These are phyloP conservation scores for Numenius arquata DNA, from an alignment of 2,113 vertebrate species.

Conservation along the genomic window DNA sequence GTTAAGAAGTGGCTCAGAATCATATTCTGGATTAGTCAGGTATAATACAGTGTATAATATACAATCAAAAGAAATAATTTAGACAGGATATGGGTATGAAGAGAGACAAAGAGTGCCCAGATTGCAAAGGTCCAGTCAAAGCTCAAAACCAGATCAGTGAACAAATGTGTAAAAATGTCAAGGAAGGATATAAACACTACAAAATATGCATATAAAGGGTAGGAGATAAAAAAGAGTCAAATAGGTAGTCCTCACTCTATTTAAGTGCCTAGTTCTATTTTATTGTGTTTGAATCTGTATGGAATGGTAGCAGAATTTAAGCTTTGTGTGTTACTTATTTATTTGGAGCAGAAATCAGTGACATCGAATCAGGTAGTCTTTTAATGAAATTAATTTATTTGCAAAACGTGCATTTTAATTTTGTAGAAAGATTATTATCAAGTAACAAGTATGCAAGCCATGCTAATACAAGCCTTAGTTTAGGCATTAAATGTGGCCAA, in stretches of 20 bases:
- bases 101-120: neutral
- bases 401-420: neutral
- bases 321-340: neutral
- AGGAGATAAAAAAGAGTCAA: neutral
- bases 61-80: neutral
- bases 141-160: neutral
- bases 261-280: neutral
- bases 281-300: neutral
- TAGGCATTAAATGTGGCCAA: neutral
- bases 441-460: neutral
- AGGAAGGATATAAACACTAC: neutral
- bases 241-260: neutral
- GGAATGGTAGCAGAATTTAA: neutral
- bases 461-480: neutral
- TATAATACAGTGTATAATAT: neutral
- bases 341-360: neutral
- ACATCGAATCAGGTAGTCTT: neutral
- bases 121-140: neutral
- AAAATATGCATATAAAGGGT: neutral
- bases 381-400: neutral
- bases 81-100: neutral
- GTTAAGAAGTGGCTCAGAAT: neutral
- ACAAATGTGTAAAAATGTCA: neutral
- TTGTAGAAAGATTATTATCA: neutral
- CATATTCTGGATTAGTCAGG: neutral